These are phyloP conservation scores for Himalopsyche kuldschensis DNA, from an alignment of 2,888 invertebrate genomes.

Conservation along the genomic window DNA sequence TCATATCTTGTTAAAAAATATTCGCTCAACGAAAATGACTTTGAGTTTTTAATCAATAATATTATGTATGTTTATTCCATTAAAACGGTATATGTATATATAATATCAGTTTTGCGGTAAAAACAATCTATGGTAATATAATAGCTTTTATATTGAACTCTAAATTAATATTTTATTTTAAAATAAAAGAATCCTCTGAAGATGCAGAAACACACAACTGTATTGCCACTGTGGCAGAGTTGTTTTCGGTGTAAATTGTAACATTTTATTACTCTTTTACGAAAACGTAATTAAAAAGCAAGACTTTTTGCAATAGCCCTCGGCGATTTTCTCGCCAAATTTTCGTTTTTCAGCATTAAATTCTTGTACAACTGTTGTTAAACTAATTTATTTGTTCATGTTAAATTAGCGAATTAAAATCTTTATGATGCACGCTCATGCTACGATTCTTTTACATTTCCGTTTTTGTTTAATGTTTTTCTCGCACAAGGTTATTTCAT, in stretches of 20 bases:
- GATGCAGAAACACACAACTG: conserved; percentile 2
- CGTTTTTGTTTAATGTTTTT: neutral
- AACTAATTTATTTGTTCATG: conserved; percentile 31
- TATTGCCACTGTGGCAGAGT: conserved; percentile 5
- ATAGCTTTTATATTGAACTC: too few relatives aligned
- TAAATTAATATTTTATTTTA: neutral
- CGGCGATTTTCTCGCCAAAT: conserved; percentile 10
- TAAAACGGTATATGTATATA: too few relatives aligned
- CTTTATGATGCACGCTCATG: neutral
- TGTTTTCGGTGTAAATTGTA: conserved; percentile 23
- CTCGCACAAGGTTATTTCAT: neutral
- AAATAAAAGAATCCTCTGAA: neutral
- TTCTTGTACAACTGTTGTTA: conserved; percentile 30
- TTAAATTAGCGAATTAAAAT: neutral
- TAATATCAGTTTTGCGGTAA: too few relatives aligned
- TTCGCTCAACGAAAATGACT: too few relatives aligned
- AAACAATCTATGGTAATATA: too few relatives aligned
- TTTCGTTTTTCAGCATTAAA: conserved; percentile 25
- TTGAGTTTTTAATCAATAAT: too few relatives aligned
- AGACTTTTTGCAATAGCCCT: conserved; percentile 27
- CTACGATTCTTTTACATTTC: neutral
- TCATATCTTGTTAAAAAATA: too few relatives aligned
- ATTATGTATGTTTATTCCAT: too few relatives aligned
- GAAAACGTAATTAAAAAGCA: conserved; percentile 33
- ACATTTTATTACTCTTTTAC: conserved; percentile 29